These are phyloP conservation scores for Albula goreensis DNA, from an alignment of 2,113 vertebrate species.

Conservation along the genomic window DNA sequence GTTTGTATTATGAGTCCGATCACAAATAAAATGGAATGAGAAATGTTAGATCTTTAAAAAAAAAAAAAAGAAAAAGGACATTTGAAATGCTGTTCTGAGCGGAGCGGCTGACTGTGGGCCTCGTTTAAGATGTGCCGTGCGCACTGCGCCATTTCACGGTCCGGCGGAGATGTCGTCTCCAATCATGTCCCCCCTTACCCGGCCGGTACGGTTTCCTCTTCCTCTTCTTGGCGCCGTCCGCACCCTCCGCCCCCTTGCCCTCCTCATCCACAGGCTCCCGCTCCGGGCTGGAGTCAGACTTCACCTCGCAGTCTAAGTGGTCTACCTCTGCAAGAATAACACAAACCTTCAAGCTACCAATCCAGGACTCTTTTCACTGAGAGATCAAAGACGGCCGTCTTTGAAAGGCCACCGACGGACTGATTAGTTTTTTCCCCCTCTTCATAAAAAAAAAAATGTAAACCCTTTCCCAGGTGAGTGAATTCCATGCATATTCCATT, in stretches of 20 bases:
- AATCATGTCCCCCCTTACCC: slow-evolving; percentile 75
- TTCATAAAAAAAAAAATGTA: too few species aligned
- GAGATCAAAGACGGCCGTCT: slow-evolving; percentile 30
- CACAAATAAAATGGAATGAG: background rate
- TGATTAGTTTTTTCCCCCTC: slow-evolving; percentile 14
- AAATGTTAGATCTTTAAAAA: background rate
- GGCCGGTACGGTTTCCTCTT: slow-evolving; percentile 98
- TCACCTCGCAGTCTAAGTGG: slow-evolving; percentile 90
- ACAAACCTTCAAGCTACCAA: background rate
- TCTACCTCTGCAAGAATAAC: slow-evolving; percentile 77
- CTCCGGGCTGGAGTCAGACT: slow-evolving; percentile 97
- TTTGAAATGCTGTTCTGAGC: background rate
- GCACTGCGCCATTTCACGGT: slow-evolving; percentile 66
- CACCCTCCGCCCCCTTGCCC: slow-evolving; percentile 77
- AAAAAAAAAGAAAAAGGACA: background rate
- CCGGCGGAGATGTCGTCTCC: slow-evolving; percentile 69
- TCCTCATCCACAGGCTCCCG: slow-evolving; percentile 89
- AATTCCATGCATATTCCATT: slow-evolving; percentile 20
- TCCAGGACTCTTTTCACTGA: slow-evolving; percentile 10
- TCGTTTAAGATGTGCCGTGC: slow-evolving; percentile 26
- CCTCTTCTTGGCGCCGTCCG: slow-evolving; percentile 89
- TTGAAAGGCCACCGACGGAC: slow-evolving; percentile 37
- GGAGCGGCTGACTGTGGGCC: slow-evolving; percentile 21
- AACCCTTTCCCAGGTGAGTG: slow-evolving; percentile 30
- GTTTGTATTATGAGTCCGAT: background rate